Evolutionary conservation across 2,888 invertebrate species (phyloP).

Genomic region (Scaptomyza reducta): DNA sequence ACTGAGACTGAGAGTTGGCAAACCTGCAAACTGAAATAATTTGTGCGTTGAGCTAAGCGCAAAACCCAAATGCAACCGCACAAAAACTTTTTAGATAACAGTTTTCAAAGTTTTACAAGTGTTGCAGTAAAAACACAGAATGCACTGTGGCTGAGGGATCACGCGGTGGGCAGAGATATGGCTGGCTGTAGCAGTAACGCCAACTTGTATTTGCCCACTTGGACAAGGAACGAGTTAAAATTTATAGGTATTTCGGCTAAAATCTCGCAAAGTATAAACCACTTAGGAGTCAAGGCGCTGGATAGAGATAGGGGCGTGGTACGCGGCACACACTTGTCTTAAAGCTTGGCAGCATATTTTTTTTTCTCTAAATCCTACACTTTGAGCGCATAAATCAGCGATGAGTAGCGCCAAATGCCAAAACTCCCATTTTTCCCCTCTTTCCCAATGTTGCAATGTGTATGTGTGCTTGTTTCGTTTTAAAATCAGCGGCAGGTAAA

Average conservation of each 20-base stretch:
- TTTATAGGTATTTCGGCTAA: constrained; percentile 77
- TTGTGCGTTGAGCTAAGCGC: constrained; percentile 71
- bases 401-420: constrained; percentile 61
- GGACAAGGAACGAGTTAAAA: constrained; percentile 73
- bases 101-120: constrained; percentile 75
- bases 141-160: constrained; percentile 13
- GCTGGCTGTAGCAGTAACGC: constrained; percentile 32
- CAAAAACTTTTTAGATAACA: constrained; percentile 75
- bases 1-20: constrained; percentile 2
- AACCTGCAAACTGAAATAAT: constrained; percentile 53
- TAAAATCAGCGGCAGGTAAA: constrained; percentile 48
- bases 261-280: constrained; percentile 76
- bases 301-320: constrained; percentile 20
- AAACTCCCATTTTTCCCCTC: constrained; percentile 2
- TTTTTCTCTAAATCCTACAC: constrained; percentile 39
- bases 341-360: constrained; percentile 34
- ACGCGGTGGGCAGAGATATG: constrained; percentile 33
- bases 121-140: constrained; percentile 48
- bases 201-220: constrained; percentile 73
- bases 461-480: constrained; percentile 51
- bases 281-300: constrained; percentile 50
- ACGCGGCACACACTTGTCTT: constrained; percentile 51
- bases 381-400: constrained; percentile 70
- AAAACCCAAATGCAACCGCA: constrained; percentile 64
- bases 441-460: constrained; percentile 5